phyloP scores from a whole-genome alignment of 1,140 invertebrate species.

The Pachyrhynchus sulphureomaculatus region DNA sequence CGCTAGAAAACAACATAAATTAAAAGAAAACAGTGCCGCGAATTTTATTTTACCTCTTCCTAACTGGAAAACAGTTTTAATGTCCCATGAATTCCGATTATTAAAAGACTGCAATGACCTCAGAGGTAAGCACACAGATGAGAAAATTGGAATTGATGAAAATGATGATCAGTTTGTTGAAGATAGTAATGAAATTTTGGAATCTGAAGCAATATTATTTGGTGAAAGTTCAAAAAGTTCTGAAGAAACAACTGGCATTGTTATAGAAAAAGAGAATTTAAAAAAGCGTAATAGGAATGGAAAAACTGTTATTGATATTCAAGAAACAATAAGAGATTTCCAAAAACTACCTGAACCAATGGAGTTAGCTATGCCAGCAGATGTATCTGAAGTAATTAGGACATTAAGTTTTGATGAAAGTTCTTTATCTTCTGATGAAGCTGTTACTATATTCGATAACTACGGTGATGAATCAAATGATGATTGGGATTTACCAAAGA shows the following conservation, averaged over 20 bases:
- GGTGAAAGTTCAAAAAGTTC: background rate
- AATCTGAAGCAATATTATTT: background rate
- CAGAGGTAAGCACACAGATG: slow-evolving; percentile 18
- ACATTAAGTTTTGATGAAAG: background rate
- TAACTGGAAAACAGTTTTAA: slow-evolving; percentile 37
- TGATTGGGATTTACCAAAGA: slow-evolving; percentile 13
- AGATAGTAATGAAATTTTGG: background rate
- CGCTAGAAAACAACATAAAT: slow-evolving; percentile 48
- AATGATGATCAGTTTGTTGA: background rate
- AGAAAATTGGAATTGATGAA: background rate
- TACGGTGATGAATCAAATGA: slow-evolving; percentile 13
- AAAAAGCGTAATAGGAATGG: background rate
- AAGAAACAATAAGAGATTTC: slow-evolving; percentile 5
- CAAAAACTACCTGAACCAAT: slow-evolving; percentile 15
- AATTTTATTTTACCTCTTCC: slow-evolving; percentile 47
- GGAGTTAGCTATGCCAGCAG: slow-evolving; percentile 21
- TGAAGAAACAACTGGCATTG: background rate
- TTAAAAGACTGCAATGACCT: slow-evolving; percentile 8
- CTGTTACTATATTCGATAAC: background rate
- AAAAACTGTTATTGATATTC: slow-evolving; percentile 8
- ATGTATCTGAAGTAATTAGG: slow-evolving; percentile 6
- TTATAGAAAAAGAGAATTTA: background rate
- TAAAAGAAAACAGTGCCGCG: slow-evolving; percentile 42
- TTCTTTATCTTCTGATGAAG: background rate
- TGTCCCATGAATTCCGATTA: slow-evolving; percentile 37